Percentiles rank a stretch among this genome's conserved stretches.
Evolutionary conservation across 2,888 invertebrate species (phyloP).

Genomic region (Andrena marginata): DNA sequence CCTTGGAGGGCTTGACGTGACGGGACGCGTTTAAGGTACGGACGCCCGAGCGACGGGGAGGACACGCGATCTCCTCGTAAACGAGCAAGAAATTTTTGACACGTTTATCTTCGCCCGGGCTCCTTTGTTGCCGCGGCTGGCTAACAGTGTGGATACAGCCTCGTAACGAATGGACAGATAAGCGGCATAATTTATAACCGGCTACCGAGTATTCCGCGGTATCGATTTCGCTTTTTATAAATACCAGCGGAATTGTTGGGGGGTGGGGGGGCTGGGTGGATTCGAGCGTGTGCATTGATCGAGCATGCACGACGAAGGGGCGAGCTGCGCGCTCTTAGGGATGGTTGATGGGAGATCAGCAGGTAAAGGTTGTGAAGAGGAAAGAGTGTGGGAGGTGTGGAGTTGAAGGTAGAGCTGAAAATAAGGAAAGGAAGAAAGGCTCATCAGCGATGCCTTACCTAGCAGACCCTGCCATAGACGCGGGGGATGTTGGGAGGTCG

Average conservation of each 20-base stretch:
- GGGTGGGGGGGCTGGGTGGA: conserved; percentile 15
- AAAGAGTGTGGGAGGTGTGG: too few species aligned
- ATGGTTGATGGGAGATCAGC: background rate
- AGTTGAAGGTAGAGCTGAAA: too few species aligned
- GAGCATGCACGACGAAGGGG: background rate
- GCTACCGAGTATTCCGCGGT: conserved; percentile 48
- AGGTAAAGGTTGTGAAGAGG: background rate
- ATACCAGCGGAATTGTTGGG: conserved; percentile 17
- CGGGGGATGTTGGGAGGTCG: too few species aligned
- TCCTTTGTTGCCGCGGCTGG: conserved; percentile 36
- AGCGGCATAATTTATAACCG: conserved; percentile 60
- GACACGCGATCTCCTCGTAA: conserved; percentile 69
- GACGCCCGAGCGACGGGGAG: conserved; percentile 9
- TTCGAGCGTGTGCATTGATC: conserved; percentile 11
- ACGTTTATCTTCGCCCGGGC: conserved; percentile 60
- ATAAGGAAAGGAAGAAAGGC: too few species aligned
- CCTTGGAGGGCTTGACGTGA: conserved; percentile 62
- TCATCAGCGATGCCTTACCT: too few species aligned
- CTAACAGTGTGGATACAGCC: conserved; percentile 28
- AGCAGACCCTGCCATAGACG: too few species aligned
- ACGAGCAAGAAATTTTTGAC: conserved; percentile 69
- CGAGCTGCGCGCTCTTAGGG: background rate
- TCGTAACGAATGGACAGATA: conserved; percentile 50
- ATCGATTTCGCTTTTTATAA: conserved; percentile 44
- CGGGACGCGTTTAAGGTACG: conserved; percentile 55